phyloP scores from a whole-genome alignment of 2,888 invertebrate genomes.

The Nemoura dubitans region DNA sequence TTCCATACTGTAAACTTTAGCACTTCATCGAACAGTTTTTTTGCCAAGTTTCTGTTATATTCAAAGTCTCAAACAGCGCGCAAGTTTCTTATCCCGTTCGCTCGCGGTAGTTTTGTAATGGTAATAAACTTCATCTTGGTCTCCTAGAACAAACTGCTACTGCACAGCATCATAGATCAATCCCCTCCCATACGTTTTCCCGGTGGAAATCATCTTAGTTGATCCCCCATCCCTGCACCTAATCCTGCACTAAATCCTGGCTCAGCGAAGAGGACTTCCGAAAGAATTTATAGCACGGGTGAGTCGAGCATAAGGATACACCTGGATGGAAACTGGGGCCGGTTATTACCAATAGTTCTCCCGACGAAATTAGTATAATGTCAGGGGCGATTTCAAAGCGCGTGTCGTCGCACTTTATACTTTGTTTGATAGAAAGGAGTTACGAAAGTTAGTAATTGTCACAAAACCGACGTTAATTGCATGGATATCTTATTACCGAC shows the following conservation, averaged over 20 bases:
- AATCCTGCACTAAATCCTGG: conserved; percentile 16
- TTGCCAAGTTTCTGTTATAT: too few species aligned
- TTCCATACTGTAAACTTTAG: too few species aligned
- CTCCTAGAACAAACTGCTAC: not conserved
- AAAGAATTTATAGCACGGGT: conserved; percentile 10
- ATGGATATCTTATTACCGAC: too few species aligned
- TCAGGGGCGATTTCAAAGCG: too few species aligned
- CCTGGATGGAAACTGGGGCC: not conserved
- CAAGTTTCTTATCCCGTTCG: not conserved
- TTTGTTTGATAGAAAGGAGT: too few species aligned
- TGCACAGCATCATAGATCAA: conserved; percentile 21
- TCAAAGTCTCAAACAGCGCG: not conserved
- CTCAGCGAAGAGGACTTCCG: conserved; percentile 1
- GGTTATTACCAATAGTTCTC: not conserved
- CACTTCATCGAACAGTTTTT: too few species aligned
- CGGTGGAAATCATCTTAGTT: conserved; percentile 29
- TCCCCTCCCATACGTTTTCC: not conserved
- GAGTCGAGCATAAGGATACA: conserved; percentile 1
- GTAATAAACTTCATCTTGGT: not conserved
- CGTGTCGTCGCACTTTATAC: too few species aligned
- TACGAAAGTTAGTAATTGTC: too few species aligned
- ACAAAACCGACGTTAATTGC: too few species aligned
- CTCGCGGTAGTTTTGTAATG: not conserved
- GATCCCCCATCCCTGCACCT: conserved; percentile 3
- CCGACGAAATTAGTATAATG: not conserved